Percentiles rank a stretch among this genome's conserved stretches.
Evolutionary conservation across 2,113 vertebrate genomes (phyloP).

Genomic region (Gallinago jamesoni): DNA sequence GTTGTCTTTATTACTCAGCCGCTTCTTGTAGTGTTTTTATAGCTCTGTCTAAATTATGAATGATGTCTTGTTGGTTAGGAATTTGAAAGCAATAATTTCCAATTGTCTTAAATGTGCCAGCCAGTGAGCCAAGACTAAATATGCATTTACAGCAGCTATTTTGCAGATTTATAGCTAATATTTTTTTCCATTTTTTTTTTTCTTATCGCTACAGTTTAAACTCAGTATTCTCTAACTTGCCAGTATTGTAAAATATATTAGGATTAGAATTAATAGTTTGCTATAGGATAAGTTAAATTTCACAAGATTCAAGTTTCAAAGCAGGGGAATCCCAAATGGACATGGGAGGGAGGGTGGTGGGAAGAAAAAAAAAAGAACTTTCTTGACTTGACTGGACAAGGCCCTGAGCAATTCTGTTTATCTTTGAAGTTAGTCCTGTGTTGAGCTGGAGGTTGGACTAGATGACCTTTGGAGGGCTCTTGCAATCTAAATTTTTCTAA

Average conservation of each 20-base stretch:
- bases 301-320: neutral
- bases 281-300: neutral
- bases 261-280: neutral
- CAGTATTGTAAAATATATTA: neutral
- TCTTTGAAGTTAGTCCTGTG: neutral
- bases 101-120: neutral
- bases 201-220: neutral
- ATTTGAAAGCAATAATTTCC: slow-evolving; percentile 22
- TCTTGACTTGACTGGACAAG: neutral
- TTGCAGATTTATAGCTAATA: slow-evolving; percentile 15
- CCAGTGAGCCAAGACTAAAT: neutral
- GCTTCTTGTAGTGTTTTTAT: neutral
- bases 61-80: slow-evolving; percentile 16
- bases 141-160: slow-evolving; percentile 21
- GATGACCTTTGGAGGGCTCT: neutral
- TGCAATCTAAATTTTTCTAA: neutral
- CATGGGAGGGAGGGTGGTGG: neutral
- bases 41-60: slow-evolving; percentile 29
- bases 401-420: neutral
- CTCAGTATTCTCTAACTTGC: neutral
- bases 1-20: slow-evolving; percentile 8
- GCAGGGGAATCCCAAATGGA: neutral
- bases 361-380: neutral
- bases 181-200: neutral
- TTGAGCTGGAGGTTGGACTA: neutral